Conservation (phyloP, 2,797 vertebrate genomes). For the Coendou prehensilis region DNA sequence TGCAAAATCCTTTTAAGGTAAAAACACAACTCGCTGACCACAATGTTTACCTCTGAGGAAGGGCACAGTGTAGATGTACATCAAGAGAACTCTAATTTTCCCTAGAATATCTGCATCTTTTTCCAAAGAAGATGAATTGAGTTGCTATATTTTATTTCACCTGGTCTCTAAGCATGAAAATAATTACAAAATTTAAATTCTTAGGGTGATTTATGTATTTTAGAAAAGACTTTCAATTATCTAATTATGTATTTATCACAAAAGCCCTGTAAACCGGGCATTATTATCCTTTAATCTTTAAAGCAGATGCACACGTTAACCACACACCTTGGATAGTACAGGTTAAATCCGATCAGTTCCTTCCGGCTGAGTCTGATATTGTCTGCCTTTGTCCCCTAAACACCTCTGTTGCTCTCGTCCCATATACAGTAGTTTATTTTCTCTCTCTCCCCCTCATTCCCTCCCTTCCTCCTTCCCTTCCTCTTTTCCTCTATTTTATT, state of each 20-base stretch:
- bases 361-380: background rate
- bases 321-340: background rate
- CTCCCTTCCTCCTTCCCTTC: background rate
- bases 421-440: background rate
- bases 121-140: background rate
- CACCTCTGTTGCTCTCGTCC: background rate
- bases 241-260: background rate
- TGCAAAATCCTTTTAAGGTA: background rate
- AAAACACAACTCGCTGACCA: background rate
- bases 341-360: background rate
- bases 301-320: background rate
- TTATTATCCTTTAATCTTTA: background rate
- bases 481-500: background rate
- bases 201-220: slow-evolving; percentile 13
- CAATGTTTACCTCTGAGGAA: background rate
- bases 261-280: background rate
- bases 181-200: background rate
- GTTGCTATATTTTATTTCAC: background rate
- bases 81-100: slow-evolving; percentile 8
- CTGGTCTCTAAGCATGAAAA: background rate
- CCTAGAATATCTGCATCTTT: background rate
- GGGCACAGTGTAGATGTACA: background rate
- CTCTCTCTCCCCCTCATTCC: no score
- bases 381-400: background rate
- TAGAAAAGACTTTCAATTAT: background rate